These are phyloP conservation scores for Hyaena hyaena DNA, from an alignment of 2,113 vertebrate genomes.

Conservation along the genomic window DNA sequence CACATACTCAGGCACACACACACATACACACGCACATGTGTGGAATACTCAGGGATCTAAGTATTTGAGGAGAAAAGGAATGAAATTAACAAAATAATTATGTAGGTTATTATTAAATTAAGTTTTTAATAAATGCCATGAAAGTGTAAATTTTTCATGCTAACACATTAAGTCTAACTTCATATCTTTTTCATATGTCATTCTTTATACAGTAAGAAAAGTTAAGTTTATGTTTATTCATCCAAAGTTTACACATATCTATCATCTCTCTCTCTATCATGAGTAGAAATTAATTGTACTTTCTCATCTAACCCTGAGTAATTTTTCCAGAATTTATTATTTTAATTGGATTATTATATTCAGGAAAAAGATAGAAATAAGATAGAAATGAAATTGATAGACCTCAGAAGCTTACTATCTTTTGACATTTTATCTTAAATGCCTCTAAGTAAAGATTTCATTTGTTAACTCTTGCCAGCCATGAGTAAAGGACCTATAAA, in stretches of 20 bases:
- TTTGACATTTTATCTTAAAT: neutral
- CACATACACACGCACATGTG: too few relatives aligned
- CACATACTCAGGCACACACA: neutral
- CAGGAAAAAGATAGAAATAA: neutral
- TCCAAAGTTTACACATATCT: neutral
- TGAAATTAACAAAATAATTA: neutral
- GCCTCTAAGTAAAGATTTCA: neutral
- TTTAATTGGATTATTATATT: neutral
- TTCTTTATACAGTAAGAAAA: neutral
- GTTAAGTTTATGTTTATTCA: neutral
- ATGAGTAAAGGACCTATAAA: neutral
- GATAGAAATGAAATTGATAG: neutral
- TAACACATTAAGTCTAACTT: neutral
- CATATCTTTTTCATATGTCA: neutral
- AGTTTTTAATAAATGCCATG: neutral
- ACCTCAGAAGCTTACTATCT: neutral
- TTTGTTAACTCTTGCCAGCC: neutral
- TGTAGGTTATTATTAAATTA: neutral
- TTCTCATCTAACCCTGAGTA: neutral
- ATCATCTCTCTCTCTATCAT: neutral
- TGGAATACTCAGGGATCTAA: neutral
- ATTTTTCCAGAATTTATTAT: neutral
- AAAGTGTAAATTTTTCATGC: neutral
- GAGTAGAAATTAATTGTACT: neutral
- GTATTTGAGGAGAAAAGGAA: neutral